Base-by-base conservation (phyloP, 1,140 invertebrate genomes). In the Berghia stephanieae region DNA sequence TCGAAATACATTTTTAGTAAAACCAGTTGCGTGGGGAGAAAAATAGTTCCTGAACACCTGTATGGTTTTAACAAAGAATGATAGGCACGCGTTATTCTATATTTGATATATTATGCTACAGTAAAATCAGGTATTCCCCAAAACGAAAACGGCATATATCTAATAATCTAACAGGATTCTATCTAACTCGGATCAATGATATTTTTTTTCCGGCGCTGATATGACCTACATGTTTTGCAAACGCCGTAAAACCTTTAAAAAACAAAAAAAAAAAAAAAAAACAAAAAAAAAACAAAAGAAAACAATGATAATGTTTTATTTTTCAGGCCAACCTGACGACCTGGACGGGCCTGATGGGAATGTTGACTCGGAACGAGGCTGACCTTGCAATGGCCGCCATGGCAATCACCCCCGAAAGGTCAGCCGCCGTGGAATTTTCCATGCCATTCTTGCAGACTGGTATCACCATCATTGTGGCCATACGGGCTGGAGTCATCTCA, bases 361-460 rank as follows among this genome's bases (percentile, higher is more conserved):
- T 96, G 79, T 90, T 99, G 49, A 94, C 98, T 46, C 96, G 97
- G 86, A 93, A 95, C 72, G 96, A 96, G 90, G 91, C 91, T 0
- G 98, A 99, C 88, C 97, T 99, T 94, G 96, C 97, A 21, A 92
- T 99, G 89, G 98, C 96, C 71, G 97, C 96, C 0, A 90, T 99
- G 77, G 98, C 98, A 92, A 97, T 99, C 85, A 99, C 98, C 89
- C 96, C 96, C 3, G 96, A 98, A 87, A 91, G 97, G 70, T 81
- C 96, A 90, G 93, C 94, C 42, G 95, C 95, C 3, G 95, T 92
- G 40, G 96, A 98, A 88, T 99, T 99, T 87, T 96, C 96, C 66
- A 94, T 98, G 66, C 98, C 98, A 1, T 99, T 96, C 88, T 95
- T 99, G 93, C 97, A 99, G 88, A 98, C 98, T 0, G 98, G 98